Conservation (phyloP, 2,888 invertebrate genomes). For the Platerodrilus igneus region DNA sequence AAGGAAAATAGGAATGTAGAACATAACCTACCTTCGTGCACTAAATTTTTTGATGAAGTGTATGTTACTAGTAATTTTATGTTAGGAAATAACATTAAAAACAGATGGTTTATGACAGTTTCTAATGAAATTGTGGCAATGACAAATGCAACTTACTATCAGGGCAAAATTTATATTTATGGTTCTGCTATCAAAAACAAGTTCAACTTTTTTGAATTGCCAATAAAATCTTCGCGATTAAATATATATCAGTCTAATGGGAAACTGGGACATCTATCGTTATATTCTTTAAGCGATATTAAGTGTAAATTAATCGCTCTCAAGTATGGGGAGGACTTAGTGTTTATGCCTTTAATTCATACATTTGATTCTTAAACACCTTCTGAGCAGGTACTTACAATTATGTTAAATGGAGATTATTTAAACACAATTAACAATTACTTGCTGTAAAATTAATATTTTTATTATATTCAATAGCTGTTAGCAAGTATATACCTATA, state of each 20-base stretch:
- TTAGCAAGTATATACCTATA: too few relatives aligned
- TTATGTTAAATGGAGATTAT: too few relatives aligned
- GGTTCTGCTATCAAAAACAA: slow-evolving; percentile 10
- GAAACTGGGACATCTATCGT: not conserved
- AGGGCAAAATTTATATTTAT: slow-evolving; percentile 15
- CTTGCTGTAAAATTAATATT: too few relatives aligned
- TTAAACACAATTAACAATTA: too few relatives aligned
- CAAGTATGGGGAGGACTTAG: slow-evolving; percentile 6
- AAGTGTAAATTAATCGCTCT: slow-evolving; percentile 15
- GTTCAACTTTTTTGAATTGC: slow-evolving; percentile 18
- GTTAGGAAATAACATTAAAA: slow-evolving; percentile 18
- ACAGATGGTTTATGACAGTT: slow-evolving; percentile 22
- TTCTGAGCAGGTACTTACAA: too few relatives aligned
- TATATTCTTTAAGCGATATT: slow-evolving; percentile 10
- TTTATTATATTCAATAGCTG: too few relatives aligned
- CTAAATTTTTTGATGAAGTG: slow-evolving; percentile 3
- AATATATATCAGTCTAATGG: slow-evolving; percentile 11
- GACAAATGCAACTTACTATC: slow-evolving; percentile 10
- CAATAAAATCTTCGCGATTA: slow-evolving; percentile 18
- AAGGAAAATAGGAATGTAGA: slow-evolving; percentile 3
- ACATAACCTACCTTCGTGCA: slow-evolving; percentile 2
- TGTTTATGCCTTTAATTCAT: slow-evolving; percentile 19
- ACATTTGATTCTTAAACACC: too few relatives aligned
- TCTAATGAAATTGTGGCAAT: slow-evolving; percentile 15
- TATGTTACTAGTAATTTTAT: slow-evolving; percentile 7